These are phyloP conservation scores for Drosophila meridiana DNA, from an alignment of 2,888 invertebrate species.

Conservation along the genomic window DNA sequence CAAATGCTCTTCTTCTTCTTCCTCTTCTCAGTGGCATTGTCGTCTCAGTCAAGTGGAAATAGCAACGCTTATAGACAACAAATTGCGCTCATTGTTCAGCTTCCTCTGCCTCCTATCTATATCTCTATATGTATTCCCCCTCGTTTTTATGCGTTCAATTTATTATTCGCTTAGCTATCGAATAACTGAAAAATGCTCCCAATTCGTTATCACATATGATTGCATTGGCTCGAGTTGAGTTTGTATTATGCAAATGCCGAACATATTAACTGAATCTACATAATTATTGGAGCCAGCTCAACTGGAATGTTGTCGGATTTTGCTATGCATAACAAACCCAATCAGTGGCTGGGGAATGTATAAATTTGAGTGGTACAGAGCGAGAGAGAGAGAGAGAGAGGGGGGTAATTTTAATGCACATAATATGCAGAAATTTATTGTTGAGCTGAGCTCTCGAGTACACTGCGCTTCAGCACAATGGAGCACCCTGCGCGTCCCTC, in stretches of 20 bases:
- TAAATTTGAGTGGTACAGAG: too few species aligned
- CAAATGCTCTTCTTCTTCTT: conserved; percentile 2
- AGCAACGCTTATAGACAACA: conserved; percentile 65
- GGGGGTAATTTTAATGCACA: neutral
- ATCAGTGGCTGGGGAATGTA: neutral
- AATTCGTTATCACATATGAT: conserved; percentile 15
- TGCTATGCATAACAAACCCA: conserved; percentile 6
- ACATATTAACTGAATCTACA: conserved; percentile 3
- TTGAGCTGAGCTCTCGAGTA: neutral
- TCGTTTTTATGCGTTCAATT: conserved; percentile 3
- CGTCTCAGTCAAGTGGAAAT: conserved; percentile 49
- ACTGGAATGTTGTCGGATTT: neutral
- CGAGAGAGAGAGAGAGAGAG: neutral
- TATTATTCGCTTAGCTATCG: conserved; percentile 31
- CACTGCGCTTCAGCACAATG: neutral
- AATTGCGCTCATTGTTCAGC: conserved; percentile 62
- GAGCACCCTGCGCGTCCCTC: neutral
- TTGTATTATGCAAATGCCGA: conserved; percentile 10
- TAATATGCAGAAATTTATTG: conserved; percentile 10
- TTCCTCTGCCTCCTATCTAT: neutral
- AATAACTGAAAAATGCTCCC: conserved; percentile 39
- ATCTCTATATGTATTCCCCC: neutral
- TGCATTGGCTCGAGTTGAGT: neutral
- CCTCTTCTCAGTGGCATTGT: conserved; percentile 13
- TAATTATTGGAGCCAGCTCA: conserved; percentile 6